Base-by-base conservation (phyloP, 2,888 invertebrate species). In the Drosophila peninsularis region DNA sequence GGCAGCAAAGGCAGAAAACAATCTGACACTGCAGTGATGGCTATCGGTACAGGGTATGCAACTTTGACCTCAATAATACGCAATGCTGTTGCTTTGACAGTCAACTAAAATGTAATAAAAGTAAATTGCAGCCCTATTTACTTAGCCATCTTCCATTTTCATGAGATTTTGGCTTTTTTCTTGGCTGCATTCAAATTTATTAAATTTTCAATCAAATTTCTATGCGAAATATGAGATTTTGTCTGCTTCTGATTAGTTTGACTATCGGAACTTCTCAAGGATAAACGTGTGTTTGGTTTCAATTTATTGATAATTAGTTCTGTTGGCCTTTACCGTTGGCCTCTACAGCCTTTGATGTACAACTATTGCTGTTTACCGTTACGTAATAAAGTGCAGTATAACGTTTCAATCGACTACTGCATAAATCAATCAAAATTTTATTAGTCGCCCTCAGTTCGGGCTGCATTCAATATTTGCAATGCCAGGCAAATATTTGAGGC, bases 51-150 rank as follows among this genome's bases (percentile, higher is more conserved):
- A 47, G 39, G 62, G 19, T 49, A 41, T 36, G 6, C 14, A 61
- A 39, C 56, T 50, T 53, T 55, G 50, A 54, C 53, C 53, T 55
- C 36, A 49, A 75, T 60, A 66, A 62, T 47, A 32, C 54, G 17
- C 24, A 53, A 65, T 70, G 45, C 55, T 70, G 42, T 62, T 67
- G 57, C 62, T 76, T 68, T 72, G 69, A 70, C 61, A 56, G 76
- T 57, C 71, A 76, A 88, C 70, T 70, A 66, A 88, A 82, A 63
- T 67, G 64, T 63, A 69, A 78, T 75, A 73, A 80, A 78, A 70
- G 52, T 69, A 62, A 70, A 75, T 69, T 61, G 27, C 32, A 62
- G 57, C 64, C 63, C 69, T 71, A 68, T 73, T 80, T 71, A 63
- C 68, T 69, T 65, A 44, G 71, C 36, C 9, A 21, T 21, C 47